A percentile compares a stretch with the other conserved stretches of the same genome.
Evolutionary conservation across 2,888 invertebrate species (phyloP).

Genomic region (Julus scandinavius): DNA sequence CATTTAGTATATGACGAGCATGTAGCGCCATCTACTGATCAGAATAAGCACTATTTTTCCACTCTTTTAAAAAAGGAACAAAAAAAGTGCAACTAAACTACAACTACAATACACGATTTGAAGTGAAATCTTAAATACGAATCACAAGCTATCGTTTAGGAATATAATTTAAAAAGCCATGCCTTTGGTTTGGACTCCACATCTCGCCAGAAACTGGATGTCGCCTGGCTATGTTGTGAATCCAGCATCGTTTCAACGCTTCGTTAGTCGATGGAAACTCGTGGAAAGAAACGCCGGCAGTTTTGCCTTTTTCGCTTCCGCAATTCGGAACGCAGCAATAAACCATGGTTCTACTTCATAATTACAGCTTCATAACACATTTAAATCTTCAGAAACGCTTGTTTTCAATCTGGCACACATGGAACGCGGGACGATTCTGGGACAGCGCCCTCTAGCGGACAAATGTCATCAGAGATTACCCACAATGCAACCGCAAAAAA

Average conservation of each 20-base stretch:
- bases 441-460: neutral
- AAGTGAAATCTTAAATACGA: neutral
- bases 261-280: neutral
- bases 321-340: conserved; percentile 10
- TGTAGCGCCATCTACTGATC: no score
- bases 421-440: neutral
- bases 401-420: no score
- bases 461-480: no score
- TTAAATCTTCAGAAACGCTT: no score
- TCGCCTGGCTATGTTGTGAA: neutral
- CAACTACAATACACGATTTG: no score
- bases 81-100: no score
- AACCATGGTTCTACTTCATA: neutral
- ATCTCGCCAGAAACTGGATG: neutral
- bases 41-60: no score
- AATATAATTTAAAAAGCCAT: neutral
- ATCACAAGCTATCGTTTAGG: neutral
- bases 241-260: conserved; percentile 8
- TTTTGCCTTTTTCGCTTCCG: conserved; percentile 10
- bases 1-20: no score
- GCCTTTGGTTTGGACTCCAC: neutral
- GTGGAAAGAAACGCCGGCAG: neutral
- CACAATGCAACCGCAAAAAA: neutral
- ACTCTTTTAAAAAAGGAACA: no score
- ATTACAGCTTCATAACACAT: no score